Base-by-base conservation (phyloP, 1,140 invertebrate species). In the Scaptomyza graminum region DNA sequence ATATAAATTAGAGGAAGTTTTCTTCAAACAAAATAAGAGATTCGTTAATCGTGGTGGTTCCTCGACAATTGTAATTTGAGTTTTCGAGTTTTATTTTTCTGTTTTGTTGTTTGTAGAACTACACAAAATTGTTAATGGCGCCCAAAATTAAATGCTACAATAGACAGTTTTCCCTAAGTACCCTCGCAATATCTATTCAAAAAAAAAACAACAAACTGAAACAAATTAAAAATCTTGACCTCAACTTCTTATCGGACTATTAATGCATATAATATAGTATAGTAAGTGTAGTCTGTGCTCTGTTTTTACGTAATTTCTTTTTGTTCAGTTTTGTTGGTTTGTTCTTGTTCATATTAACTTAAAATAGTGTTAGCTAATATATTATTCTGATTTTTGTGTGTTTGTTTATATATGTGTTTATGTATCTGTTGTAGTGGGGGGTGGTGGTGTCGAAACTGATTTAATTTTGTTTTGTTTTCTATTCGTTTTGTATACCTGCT, bases 301-400 rank as follows among this genome's bases (percentile, higher is more conserved):
- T 41, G 11, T 65, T 18, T 18, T 73, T 22, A 12, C 34, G 39
- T 65, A 54, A 51, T 56, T 28, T 72, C 22, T 75, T 44, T 72
- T 47, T n/a, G 37, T n/a, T 49, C 44, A 50, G 22, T 82, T 15
- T 65, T 72, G 34, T 41, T 79, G 52, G 18, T 64, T 44, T 75
- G 39, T 57, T 49, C 49, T 73, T 64, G 49, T 51, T 77, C 46
- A 44, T 62, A 44, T 62, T 39, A 87, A 84, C 81, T 84, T 84
- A 84, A 84, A 85, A 81, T 84, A 81, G 78, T 82, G 72, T 76
- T 67, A 76, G 80, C 81, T 85, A 84, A 80, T 80, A 80, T 80
- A 76, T 69, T 85, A 84, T 71, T 81, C 18, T 57, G 51, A 18
- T 18, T 66, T 22, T 67, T 55, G 31, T 28, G 28, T 28, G 28